These are phyloP conservation scores for Whitmania pigra DNA, from an alignment of 1,140 invertebrate species.

Conservation along the genomic window DNA sequence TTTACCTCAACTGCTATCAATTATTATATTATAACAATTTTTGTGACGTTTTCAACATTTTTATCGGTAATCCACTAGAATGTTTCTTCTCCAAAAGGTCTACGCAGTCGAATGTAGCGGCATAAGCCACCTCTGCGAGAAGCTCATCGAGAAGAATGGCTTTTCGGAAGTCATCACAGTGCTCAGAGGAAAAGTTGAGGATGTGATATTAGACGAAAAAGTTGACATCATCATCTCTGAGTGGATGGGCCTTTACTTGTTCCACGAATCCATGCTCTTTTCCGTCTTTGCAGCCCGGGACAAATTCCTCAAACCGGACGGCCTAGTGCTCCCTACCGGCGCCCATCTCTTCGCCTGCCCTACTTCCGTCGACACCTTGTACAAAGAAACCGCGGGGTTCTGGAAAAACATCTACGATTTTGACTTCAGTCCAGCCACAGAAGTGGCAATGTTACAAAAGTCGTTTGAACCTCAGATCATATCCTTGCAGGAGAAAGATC, in stretches of 20 bases:
- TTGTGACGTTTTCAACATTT: background rate
- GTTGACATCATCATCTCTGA: constrained; percentile 99
- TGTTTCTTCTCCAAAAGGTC: constrained; percentile 11
- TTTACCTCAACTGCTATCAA: too few relatives aligned
- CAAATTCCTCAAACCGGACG: constrained; percentile 63
- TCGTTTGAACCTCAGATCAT: constrained; percentile 30
- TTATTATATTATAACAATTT: too few relatives aligned
- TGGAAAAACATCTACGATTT: constrained; percentile 38
- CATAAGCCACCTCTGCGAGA: constrained; percentile 17
- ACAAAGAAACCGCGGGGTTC: constrained; percentile 32
- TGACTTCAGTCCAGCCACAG: constrained; percentile 31
- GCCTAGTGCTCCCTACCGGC: constrained; percentile 33
- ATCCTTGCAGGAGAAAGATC: constrained; percentile 26
- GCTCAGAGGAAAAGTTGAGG: constrained; percentile 89
- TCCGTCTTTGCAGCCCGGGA: constrained; percentile 85
- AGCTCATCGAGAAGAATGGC: constrained; percentile 23
- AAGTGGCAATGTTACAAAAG: background rate
- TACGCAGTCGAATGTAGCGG: constrained; percentile 23
- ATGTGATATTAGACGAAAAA: constrained; percentile 61
- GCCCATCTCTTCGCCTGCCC: constrained; percentile 32
- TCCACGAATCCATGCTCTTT: constrained; percentile 93
- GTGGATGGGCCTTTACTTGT: constrained; percentile 99
- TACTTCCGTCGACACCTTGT: constrained; percentile 24
- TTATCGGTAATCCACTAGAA: background rate
- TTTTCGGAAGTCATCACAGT: constrained; percentile 59